A percentile compares a stretch with the other conserved stretches of the same genome.
phyloP scores from a whole-genome alignment of 2,888 invertebrate species.

The Leucophora obtusa region DNA sequence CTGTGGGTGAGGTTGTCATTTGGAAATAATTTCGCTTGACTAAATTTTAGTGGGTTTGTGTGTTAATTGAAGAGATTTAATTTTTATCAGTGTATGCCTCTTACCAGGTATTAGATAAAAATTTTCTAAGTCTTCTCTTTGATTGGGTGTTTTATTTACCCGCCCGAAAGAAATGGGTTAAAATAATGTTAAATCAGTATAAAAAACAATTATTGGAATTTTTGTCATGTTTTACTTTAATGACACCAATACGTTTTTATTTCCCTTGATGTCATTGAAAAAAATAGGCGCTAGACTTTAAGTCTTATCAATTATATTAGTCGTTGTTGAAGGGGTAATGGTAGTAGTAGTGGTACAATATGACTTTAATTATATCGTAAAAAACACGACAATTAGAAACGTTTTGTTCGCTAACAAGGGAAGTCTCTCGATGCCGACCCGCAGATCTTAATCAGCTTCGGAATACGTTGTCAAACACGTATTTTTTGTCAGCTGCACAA shows the following conservation, averaged over 20 bases:
- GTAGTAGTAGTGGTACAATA: slow-evolving; percentile 2
- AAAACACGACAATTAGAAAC: not conserved
- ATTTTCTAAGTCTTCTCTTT: too few species aligned
- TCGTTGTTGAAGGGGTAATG: not conserved
- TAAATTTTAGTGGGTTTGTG: too few species aligned
- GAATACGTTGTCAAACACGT: too few species aligned
- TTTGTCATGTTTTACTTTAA: not conserved
- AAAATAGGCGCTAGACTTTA: slow-evolving; percentile 23
- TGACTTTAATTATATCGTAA: slow-evolving; percentile 29
- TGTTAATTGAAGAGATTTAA: too few species aligned
- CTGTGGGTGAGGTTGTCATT: too few species aligned
- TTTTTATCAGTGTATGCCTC: too few species aligned
- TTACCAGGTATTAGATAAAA: too few species aligned
- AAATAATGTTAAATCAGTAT: not conserved
- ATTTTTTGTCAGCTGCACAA: too few species aligned
- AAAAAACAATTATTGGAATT: not conserved
- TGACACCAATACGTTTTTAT: not conserved
- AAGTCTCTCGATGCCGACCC: too few species aligned
- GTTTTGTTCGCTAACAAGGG: not conserved
- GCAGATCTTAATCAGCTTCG: too few species aligned
- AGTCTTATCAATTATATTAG: slow-evolving; percentile 20
- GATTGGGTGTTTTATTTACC: too few species aligned
- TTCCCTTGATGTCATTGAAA: slow-evolving; percentile 17
- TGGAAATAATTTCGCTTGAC: too few species aligned
- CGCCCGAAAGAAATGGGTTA: not conserved